phyloP scores from a whole-genome alignment of 2,113 vertebrate genomes.

The Phodopus roborovskii region DNA sequence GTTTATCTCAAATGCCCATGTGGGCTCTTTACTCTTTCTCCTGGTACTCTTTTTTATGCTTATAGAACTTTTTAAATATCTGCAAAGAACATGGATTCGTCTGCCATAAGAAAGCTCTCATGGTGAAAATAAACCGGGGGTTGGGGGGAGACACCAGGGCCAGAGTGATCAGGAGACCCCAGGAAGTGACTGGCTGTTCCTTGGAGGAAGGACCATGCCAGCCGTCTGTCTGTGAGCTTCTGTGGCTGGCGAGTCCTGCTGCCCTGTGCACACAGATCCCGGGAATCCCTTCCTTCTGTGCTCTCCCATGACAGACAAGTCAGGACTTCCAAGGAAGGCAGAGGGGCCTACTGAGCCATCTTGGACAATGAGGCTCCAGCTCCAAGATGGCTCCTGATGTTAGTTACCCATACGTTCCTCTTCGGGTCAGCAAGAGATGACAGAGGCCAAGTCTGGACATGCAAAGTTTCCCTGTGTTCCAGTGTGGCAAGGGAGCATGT shows the following conservation, averaged over 20 bases:
- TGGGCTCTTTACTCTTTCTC: too few species aligned
- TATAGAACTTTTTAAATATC: not conserved
- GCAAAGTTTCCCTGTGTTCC: not conserved
- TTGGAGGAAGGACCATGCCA: not conserved
- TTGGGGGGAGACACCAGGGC: too few species aligned
- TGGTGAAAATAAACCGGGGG: not conserved
- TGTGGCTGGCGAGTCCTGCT: not conserved
- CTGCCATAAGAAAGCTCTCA: not conserved
- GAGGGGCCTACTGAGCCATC: not conserved
- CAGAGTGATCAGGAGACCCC: not conserved
- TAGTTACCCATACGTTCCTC: not conserved
- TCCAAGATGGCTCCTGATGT: not conserved
- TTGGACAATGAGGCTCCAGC: not conserved
- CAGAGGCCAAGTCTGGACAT: not conserved
- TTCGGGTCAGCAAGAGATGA: not conserved
- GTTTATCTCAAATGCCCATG: not conserved
- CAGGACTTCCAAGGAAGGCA: not conserved
- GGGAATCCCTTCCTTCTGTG: not conserved
- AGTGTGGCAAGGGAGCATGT: not conserved
- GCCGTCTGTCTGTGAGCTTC: not conserved
- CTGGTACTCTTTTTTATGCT: not conserved
- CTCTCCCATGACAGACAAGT: not conserved
- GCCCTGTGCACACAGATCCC: not conserved
- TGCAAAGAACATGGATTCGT: not conserved
- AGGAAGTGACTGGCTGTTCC: not conserved